Conservation (phyloP, 1,140 invertebrate genomes). For the Bombus soroeensis region DNA sequence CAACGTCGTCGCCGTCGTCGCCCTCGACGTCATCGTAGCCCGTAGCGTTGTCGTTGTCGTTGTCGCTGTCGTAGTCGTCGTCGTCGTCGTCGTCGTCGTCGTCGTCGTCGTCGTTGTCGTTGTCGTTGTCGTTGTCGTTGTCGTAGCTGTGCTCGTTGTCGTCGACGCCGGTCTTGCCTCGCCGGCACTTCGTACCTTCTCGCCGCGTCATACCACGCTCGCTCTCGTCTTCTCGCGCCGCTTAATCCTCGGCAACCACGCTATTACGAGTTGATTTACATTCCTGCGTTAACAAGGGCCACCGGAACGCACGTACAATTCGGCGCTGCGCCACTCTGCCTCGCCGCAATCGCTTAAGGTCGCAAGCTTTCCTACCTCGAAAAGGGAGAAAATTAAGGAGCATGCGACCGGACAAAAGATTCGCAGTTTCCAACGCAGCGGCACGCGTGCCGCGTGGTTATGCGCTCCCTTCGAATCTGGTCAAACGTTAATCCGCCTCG, state of each 20-base stretch:
- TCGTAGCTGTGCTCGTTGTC: slow-evolving; percentile 8
- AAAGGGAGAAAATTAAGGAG: too few relatives aligned
- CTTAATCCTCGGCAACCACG: slow-evolving; percentile 61
- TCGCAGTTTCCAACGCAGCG: background rate
- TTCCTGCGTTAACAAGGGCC: slow-evolving; percentile 67
- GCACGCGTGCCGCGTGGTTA: background rate
- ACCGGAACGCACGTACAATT: slow-evolving; percentile 18
- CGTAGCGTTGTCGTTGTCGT: background rate
- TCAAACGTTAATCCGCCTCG: slow-evolving; percentile 15
- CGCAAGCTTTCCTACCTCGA: too few relatives aligned
- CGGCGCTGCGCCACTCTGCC: too few relatives aligned
- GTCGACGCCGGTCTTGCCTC: too few relatives aligned
- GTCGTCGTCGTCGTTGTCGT: slow-evolving; percentile 12
- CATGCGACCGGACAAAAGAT: background rate
- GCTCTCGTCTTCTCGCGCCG: slow-evolving; percentile 55
- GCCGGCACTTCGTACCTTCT: too few relatives aligned
- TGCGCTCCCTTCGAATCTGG: background rate
- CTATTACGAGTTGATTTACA: slow-evolving; percentile 70
- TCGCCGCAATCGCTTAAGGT: too few relatives aligned
- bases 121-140: background rate
- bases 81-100: background rate
- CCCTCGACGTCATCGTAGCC: background rate
- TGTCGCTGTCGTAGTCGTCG: background rate
- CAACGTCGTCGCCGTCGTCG: slow-evolving; percentile 22
- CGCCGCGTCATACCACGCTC: too few relatives aligned